These are phyloP conservation scores for Muntiacus muntjak DNA, from an alignment of 2,113 vertebrate species.

Conservation along the genomic window DNA sequence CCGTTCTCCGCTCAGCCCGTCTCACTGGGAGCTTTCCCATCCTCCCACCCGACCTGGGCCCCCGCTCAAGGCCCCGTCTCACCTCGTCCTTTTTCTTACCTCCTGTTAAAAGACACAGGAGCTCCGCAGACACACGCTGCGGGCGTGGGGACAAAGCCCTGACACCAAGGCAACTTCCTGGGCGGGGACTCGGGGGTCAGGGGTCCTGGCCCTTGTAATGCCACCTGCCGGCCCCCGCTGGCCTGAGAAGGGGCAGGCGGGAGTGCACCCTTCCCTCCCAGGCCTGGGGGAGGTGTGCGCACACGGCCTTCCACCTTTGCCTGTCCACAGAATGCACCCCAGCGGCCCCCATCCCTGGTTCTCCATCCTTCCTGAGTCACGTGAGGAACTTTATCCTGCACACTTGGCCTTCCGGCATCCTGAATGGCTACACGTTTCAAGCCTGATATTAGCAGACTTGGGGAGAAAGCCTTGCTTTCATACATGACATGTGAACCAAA, in stretches of 20 bases:
- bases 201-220: accelerated
- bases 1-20: accelerated
- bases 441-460: accelerated
- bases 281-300: neutral
- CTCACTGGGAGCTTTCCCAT: neutral
- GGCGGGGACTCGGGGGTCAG: accelerated
- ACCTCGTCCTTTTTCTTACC: neutral
- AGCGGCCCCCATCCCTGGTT: accelerated
- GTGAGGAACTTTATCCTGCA: accelerated
- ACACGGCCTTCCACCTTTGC: neutral
- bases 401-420: accelerated
- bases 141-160: neutral
- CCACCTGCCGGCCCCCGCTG: accelerated
- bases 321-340: neutral
- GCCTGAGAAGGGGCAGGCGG: neutral
- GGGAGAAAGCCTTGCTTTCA: neutral
- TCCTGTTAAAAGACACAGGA: neutral
- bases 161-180: too few species aligned
- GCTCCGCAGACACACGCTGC: neutral
- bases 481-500: neutral
- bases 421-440: neutral
- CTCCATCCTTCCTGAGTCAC: neutral
- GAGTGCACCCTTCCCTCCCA: too few species aligned
- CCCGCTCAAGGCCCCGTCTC: neutral
- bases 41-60: neutral